Base-by-base conservation (phyloP, 2,888 invertebrate species). In the Thalpophila matura region DNA sequence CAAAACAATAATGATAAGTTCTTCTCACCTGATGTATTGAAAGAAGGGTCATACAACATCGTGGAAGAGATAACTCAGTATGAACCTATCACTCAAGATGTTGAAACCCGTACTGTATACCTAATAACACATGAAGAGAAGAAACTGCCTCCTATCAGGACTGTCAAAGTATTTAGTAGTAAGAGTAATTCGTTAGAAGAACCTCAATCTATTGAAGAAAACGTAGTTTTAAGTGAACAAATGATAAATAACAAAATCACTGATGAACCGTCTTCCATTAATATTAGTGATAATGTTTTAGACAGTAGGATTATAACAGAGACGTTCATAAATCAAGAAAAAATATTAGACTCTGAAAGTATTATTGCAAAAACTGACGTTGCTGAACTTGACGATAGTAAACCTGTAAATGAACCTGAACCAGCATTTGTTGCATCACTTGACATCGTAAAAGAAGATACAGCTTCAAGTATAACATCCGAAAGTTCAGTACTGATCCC, bases 111-210 rank as follows among this genome's bases (percentile, higher is more conserved):
- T 58, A 95, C 91, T 53, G 96, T 97, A 76, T 96, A 96, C 59
- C 89, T 97, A 40, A 97, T 97, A 71, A 97, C 97, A 4, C 97
- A 97, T 64, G 97, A 97, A 89, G 97, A 97, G 89, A 96, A 96
- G 75, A 96, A 96, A 89, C 91, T 96, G 82, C 96, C 96, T 64
- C 97, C 97, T 10, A 95, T 97, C 42, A 94, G 94, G 68, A 94
- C 94, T 20, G 91, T 94, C 0, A 95, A 94, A 87, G 86, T 94
- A 22, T 97, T 91, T 92, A 96, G 88, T 82, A 97, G 91, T 95
- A 96, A 95, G 94, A 96, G 95, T 91, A 96, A 92, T 94, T 96
- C 90, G 4, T 77, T 90, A 60, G 93, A 93, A 73, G 90, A 90
- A 71, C 62, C 85, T 47, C 64, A 76, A 40, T 22, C 64, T 55